These are phyloP conservation scores for Calliopsis andreniformis DNA, from an alignment of 1,140 invertebrate genomes.

Conservation along the genomic window DNA sequence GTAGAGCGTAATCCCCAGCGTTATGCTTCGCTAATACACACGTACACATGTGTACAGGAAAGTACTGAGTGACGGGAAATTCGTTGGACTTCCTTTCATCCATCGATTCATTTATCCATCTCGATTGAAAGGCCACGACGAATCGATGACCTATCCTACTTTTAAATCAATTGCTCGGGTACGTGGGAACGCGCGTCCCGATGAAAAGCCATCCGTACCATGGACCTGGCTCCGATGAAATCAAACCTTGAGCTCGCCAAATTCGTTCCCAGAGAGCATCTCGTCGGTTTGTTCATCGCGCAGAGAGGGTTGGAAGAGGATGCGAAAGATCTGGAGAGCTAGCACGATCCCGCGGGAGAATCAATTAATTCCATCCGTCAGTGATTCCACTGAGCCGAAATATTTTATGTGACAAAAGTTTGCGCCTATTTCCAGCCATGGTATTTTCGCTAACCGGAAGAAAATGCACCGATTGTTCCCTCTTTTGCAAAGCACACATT, in stretches of 20 bases:
- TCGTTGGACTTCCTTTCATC: slow-evolving; percentile 32
- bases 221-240: slow-evolving; percentile 53
- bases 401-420: slow-evolving; percentile 39
- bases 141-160: slow-evolving; percentile 66
- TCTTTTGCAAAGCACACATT: too few relatives aligned
- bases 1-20: slow-evolving; percentile 20
- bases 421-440: slow-evolving; percentile 22
- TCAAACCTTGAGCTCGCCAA: slow-evolving; percentile 61
- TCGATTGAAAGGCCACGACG: slow-evolving; percentile 53
- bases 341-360: slow-evolving; percentile 50
- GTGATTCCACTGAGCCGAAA: slow-evolving; percentile 51
- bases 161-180: slow-evolving; percentile 65
- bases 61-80: slow-evolving; percentile 34
- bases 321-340: slow-evolving; percentile 44
- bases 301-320: slow-evolving; percentile 21
- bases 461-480: neutral
- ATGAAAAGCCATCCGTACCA: slow-evolving; percentile 58
- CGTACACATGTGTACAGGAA: neutral
- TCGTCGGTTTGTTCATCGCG: slow-evolving; percentile 30
- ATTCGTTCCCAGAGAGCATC: slow-evolving; percentile 58
- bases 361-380: slow-evolving; percentile 54
- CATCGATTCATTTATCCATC: slow-evolving; percentile 35
- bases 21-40: slow-evolving; percentile 18
- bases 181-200: slow-evolving; percentile 57
- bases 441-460: slow-evolving; percentile 32